Percentiles rank a stretch among this genome's conserved stretches.
phyloP scores from a whole-genome alignment of 2,113 vertebrate species.

The Rhombomys opimus region DNA sequence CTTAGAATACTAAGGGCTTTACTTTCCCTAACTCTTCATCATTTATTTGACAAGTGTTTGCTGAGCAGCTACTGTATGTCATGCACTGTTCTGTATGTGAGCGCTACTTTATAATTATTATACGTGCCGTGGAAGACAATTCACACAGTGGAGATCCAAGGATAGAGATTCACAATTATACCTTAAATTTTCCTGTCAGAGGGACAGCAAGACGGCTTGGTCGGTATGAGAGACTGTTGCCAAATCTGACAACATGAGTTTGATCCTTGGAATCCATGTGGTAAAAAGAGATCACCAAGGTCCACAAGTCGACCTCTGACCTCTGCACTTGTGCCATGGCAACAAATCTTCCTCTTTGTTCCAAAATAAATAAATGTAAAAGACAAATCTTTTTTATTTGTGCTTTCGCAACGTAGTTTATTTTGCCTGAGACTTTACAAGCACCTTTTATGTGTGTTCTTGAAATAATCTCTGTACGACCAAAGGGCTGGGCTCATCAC shows the following conservation, averaged over 20 bases:
- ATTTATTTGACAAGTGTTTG: not conserved
- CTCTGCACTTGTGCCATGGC: no score
- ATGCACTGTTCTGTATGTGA: not conserved
- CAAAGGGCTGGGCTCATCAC: slow-evolving; percentile 22
- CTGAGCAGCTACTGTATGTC: not conserved
- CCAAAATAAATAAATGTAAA: not conserved
- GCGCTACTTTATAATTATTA: not conserved
- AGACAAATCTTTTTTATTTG: not conserved
- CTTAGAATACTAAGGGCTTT: not conserved
- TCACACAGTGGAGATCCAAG: not conserved
- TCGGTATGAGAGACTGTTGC: no score
- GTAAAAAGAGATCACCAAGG: not conserved
- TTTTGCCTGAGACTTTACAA: not conserved
- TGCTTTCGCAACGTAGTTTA: not conserved
- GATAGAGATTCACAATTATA: not conserved
- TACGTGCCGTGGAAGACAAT: not conserved
- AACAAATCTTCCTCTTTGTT: not conserved
- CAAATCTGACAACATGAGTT: not conserved
- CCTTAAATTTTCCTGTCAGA: not conserved
- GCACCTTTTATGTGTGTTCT: not conserved
- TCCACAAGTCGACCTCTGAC: not conserved
- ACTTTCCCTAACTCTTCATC: not conserved
- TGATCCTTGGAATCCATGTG: not conserved
- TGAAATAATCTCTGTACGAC: slow-evolving; percentile 22
- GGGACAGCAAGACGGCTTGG: not conserved